Conservation (phyloP, 2,888 invertebrate species). For the Drosophila subsilvestris region DNA sequence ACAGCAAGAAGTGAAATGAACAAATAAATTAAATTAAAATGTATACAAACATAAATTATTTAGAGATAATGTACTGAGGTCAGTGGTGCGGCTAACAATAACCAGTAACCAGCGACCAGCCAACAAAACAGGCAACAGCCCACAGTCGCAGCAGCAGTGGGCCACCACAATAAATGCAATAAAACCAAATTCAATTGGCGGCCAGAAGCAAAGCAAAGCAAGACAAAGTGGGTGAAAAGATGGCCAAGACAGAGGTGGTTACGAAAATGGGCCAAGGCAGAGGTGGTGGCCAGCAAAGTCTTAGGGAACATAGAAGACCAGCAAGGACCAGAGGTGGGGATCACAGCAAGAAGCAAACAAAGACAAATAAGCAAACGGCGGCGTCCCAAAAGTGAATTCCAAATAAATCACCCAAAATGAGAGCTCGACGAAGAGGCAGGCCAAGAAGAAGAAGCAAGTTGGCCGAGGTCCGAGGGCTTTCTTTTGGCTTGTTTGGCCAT, state of each 20-base stretch:
- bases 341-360: conserved; percentile 32
- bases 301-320: conserved; percentile 9
- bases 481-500: conserved; percentile 34
- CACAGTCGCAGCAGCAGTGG: conserved; percentile 27
- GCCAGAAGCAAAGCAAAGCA: conserved; percentile 56
- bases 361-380: conserved; percentile 65
- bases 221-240: conserved; percentile 30
- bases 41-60: conserved; percentile 79
- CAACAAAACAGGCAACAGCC: neutral
- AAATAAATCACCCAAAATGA: conserved; percentile 70
- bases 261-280: conserved; percentile 5
- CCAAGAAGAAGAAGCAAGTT: conserved; percentile 16
- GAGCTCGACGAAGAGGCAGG: conserved; percentile 19
- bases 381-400: conserved; percentile 53
- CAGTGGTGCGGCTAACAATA: conserved; percentile 60
- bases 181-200: conserved; percentile 77
- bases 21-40: conserved; percentile 79
- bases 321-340: neutral
- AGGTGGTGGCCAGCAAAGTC: neutral
- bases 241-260: neutral
- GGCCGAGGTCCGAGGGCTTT: conserved; percentile 16
- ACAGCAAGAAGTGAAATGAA: conserved; percentile 41
- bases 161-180: conserved; percentile 73
- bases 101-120: conserved; percentile 57
- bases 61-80: conserved; percentile 75